phyloP scores from a whole-genome alignment of 1,140 invertebrate species.

The Aphelenchoides besseyi region DNA sequence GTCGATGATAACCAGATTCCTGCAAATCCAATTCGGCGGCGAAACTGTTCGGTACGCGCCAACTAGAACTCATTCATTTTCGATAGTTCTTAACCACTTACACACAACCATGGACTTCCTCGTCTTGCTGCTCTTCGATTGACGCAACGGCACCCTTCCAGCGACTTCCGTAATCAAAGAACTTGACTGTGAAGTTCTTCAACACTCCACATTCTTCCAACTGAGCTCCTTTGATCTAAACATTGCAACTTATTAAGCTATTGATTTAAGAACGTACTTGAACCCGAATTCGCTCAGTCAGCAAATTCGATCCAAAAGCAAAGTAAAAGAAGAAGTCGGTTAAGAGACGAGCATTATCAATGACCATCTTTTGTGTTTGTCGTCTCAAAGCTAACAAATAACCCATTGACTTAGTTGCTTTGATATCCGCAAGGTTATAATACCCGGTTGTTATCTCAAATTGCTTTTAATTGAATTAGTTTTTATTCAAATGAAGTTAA shows the following conservation, averaged over 20 bases:
- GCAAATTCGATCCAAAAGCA: conserved; percentile 48
- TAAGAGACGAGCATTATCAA: not conserved
- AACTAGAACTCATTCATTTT: conserved; percentile 14
- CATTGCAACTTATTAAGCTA: not conserved
- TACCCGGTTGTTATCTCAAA: too few relatives aligned
- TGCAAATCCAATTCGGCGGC: conserved; percentile 47
- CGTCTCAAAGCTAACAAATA: too few relatives aligned
- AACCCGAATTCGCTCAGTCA: conserved; percentile 52
- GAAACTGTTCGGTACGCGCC: conserved; percentile 49
- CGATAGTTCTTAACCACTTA: conserved; percentile 23
- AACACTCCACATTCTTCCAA: conserved; percentile 35
- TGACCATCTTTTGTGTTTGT: not conserved
- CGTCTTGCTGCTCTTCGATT: conserved; percentile 32
- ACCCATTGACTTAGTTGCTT: too few relatives aligned
- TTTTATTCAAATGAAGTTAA: too few relatives aligned
- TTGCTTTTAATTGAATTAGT: too few relatives aligned
- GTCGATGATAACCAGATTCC: conserved; percentile 48
- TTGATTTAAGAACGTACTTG: conserved; percentile 37
- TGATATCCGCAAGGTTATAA: too few relatives aligned
- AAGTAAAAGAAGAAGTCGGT: conserved; percentile 45
- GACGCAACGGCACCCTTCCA: conserved; percentile 55
- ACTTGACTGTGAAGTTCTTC: conserved; percentile 35
- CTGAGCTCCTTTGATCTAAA: conserved; percentile 43
- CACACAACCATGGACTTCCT: conserved; percentile 41
- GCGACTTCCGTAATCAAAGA: conserved; percentile 40